Evolutionary conservation across 2,113 vertebrate species (phyloP), one percentile per base, ranked within the genome.

Genomic region (Microtus oregoni): DNA sequence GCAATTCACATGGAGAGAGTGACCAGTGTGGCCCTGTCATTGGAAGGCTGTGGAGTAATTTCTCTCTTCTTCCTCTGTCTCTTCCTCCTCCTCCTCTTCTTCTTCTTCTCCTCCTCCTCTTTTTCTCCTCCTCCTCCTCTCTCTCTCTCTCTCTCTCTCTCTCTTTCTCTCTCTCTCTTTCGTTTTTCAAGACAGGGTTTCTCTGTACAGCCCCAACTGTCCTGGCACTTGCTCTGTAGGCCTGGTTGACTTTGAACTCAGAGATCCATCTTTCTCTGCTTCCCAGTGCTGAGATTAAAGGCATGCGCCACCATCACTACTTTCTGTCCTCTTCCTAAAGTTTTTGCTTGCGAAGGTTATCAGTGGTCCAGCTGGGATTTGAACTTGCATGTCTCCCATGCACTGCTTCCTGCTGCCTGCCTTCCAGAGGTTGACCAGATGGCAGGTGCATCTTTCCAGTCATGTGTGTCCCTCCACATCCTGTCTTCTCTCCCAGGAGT

Each of bases 391-490:
- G 7, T 24, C 30, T 44, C 44, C 14, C 8, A 2, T 30, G 26
- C 3, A 5, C 72, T 8, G 1, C 10, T 20, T 8, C 2, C 0
- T 9, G 12, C n/a, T 52, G 52, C 72, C 89, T 68, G 44, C 26
- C 89, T 65, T 28, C 52, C 3, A 3, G 68, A 15, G 26, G 35
- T 3, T 19, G 14, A 44, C 50, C 30, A 41, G 50, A 41, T 13
- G 9, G 15, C 78, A 52, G n/a, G 61, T 22, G 3, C 3, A 6
- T 47, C 68, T 91, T 91, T 70, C 67, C 44, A 20, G 5, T 47
- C 7, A 0, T 22, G 0, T 10, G 0, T 22, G 0, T 47, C 35
- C 22, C 50, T 82, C 24, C 5, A 2, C 3, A 22, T 30, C 32
- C 9, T 61, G 6, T 14, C 8, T 38, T 67, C 28, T 61, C 67